Conservation (phyloP, 2,113 vertebrate genomes). For the Dunckerocampus dactyliophorus region DNA sequence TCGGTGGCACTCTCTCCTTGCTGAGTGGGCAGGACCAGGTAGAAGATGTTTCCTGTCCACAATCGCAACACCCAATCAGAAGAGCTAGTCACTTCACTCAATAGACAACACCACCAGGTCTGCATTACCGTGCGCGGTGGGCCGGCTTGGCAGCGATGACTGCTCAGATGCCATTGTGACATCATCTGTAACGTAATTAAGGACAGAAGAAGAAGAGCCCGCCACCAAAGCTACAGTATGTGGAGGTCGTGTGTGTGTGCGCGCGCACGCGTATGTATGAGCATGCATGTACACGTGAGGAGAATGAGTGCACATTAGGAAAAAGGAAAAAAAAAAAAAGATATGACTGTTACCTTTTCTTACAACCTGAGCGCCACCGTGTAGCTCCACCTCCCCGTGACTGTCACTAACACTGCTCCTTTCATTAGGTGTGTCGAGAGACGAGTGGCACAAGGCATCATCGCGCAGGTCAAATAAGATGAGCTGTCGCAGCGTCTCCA, state of each 20-base stretch:
- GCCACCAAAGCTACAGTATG: conserved; percentile 74
- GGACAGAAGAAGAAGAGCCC: conserved; percentile 73
- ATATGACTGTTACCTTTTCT: conserved; percentile 66
- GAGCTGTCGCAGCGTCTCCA: conserved; percentile 67
- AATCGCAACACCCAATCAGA: not conserved
- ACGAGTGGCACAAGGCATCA: conserved; percentile 67
- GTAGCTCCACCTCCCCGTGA: not conserved
- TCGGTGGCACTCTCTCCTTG: conserved; percentile 63
- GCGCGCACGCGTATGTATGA: conserved; percentile 22
- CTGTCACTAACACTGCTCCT: not conserved
- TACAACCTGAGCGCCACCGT: conserved; percentile 46
- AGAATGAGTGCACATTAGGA: conserved; percentile 30
- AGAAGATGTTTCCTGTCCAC: conserved; percentile 71
- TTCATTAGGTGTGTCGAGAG: conserved; percentile 70
- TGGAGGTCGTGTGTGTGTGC: conserved; percentile 50
- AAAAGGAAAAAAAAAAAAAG: conserved; percentile 45
- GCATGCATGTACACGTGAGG: conserved; percentile 1
- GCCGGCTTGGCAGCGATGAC: conserved; percentile 59
- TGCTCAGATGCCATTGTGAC: conserved; percentile 61
- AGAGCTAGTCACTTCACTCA: not conserved
- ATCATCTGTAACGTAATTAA: conserved; percentile 69
- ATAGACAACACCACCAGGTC: not conserved
- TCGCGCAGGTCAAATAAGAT: conserved; percentile 63
- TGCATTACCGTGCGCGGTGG: conserved; percentile 50
- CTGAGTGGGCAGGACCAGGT: conserved; percentile 67